Evolutionary conservation across 2,113 vertebrate species (phyloP).

Genomic region (Pandion haliaetus): DNA sequence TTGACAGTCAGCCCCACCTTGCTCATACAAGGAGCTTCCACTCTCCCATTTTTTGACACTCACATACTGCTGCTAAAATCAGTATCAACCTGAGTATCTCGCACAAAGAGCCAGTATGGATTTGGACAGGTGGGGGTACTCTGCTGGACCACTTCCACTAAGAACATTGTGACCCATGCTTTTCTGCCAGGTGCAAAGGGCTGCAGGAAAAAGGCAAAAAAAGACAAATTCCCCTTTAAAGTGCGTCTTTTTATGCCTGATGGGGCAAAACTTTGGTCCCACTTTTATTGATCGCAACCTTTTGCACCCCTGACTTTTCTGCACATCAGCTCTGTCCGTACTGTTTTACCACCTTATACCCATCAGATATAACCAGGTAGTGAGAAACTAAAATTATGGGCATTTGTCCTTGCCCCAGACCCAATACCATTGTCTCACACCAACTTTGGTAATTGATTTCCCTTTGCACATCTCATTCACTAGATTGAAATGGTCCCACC

Average conservation of each 20-base stretch:
- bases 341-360: background rate
- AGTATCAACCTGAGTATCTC: background rate
- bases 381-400: background rate
- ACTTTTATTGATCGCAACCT: background rate
- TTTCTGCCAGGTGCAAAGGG: background rate
- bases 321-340: background rate
- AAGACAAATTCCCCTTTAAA: background rate
- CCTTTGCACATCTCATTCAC: background rate
- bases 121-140: background rate
- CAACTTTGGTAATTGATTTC: background rate
- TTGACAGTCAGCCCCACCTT: background rate
- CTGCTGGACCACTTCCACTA: background rate
- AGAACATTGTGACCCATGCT: fast-evolving
- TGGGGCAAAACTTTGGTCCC: background rate
- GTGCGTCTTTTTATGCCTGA: background rate
- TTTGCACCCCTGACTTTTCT: background rate
- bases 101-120: background rate
- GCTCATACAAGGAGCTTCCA: background rate
- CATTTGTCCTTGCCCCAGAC: background rate
- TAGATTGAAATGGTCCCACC: background rate
- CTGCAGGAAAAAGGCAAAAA: background rate
- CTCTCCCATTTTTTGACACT: background rate
- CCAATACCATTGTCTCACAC: background rate
- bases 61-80: background rate
- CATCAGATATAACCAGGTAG: background rate